Conservation (phyloP, 2,797 vertebrate species). For the Pangasius sanitwongsei region DNA sequence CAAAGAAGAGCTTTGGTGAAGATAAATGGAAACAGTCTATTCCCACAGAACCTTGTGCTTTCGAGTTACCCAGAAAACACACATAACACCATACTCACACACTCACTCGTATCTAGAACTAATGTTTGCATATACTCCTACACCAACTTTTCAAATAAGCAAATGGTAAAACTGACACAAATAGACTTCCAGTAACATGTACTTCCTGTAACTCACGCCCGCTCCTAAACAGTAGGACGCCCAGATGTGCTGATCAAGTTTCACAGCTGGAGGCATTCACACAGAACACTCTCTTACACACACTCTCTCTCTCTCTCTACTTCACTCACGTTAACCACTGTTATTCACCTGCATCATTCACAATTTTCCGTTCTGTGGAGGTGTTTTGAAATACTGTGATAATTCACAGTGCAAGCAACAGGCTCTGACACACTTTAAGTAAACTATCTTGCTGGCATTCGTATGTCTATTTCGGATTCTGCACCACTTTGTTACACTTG, state of each 20-base stretch:
- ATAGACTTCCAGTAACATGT: constrained; percentile 68
- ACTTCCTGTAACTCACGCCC: constrained; percentile 62
- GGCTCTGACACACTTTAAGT: neutral
- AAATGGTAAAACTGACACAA: constrained; percentile 56
- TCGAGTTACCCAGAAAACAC: neutral
- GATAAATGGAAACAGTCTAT: neutral
- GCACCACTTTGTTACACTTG: constrained; percentile 23
- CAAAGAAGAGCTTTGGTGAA: constrained; percentile 5
- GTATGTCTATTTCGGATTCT: neutral
- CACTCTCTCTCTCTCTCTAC: too few relatives aligned
- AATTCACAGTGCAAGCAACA: constrained; percentile 3
- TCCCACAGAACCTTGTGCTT: constrained; percentile 13
- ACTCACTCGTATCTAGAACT: constrained; percentile 20
- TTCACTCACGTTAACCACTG: neutral
- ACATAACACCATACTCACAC: constrained; percentile 1
- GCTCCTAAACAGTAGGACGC: constrained; percentile 60
- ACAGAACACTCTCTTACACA: neutral
- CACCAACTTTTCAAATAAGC: constrained; percentile 25
- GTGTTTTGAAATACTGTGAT: neutral
- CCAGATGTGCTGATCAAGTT: constrained; percentile 75
- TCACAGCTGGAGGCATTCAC: constrained; percentile 75
- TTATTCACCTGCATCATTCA: neutral
- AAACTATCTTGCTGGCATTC: constrained; percentile 1
- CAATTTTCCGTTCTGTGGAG: neutral
- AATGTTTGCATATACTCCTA: constrained; percentile 2